A percentile compares a stretch with the other conserved stretches of the same genome.
phyloP scores from a whole-genome alignment of 2,888 invertebrate genomes.

The Gymnosoma rotundatum region DNA sequence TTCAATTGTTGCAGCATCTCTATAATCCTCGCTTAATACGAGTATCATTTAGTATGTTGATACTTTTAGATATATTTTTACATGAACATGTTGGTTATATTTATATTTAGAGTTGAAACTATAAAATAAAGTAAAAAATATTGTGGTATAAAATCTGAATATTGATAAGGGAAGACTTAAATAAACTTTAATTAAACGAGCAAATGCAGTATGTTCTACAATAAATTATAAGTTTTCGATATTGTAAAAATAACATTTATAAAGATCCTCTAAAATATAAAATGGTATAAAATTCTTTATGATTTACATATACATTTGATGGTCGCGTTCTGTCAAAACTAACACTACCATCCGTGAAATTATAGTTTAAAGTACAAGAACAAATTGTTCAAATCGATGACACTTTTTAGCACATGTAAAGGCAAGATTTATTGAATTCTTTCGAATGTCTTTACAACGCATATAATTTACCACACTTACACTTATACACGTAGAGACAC shows the following conservation, averaged over 20 bases:
- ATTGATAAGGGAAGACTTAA: neutral
- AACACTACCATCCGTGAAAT: neutral
- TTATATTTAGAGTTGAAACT: slow-evolving; percentile 1
- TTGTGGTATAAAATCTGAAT: neutral
- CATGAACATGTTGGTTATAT: slow-evolving; percentile 44
- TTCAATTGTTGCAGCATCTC: slow-evolving; percentile 65
- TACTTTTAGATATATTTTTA: slow-evolving; percentile 55
- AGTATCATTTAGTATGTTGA: slow-evolving; percentile 64
- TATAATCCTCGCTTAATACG: slow-evolving; percentile 69
- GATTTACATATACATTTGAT: too few relatives aligned
- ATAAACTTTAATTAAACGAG: neutral
- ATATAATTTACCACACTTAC: slow-evolving; percentile 22
- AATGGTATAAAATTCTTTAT: too few relatives aligned
- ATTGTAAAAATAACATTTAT: too few relatives aligned
- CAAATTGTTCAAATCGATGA: slow-evolving; percentile 59
- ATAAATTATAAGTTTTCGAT: too few relatives aligned
- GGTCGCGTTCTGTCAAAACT: neutral
- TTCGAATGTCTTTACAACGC: slow-evolving; percentile 50
- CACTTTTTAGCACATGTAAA: slow-evolving; percentile 61
- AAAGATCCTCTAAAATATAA: too few relatives aligned
- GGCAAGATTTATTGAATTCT: slow-evolving; percentile 63
- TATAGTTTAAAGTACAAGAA: slow-evolving; percentile 44
- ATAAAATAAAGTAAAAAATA: neutral
- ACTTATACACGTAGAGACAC: neutral
- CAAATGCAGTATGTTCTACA: too few relatives aligned